These are phyloP conservation scores for Zapornia atra DNA, from an alignment of 2,113 vertebrate species.

Conservation along the genomic window DNA sequence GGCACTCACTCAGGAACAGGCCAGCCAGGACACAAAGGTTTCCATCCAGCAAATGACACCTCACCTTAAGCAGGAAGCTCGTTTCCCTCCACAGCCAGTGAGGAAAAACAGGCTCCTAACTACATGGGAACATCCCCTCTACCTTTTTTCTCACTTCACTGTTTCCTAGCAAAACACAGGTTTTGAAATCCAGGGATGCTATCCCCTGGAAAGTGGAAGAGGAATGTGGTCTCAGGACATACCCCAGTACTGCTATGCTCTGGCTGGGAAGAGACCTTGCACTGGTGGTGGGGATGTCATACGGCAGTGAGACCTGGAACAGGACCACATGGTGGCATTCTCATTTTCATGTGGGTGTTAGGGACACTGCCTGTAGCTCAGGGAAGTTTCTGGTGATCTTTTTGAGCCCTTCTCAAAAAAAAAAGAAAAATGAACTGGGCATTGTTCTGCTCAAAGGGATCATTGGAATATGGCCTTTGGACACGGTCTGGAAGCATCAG, in stretches of 20 bases:
- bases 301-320: neutral
- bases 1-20: neutral
- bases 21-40: constrained; percentile 1
- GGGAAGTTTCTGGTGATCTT: neutral
- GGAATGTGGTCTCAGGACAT: neutral
- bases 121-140: neutral
- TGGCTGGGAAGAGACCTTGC: neutral
- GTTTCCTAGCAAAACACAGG: neutral
- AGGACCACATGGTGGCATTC: neutral
- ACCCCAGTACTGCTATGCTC: neutral
- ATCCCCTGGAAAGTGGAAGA: neutral
- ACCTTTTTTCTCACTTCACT: neutral
- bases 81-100: constrained; percentile 35
- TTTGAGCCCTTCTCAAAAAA: neutral
- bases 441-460: neutral
- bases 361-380: neutral
- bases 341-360: neutral
- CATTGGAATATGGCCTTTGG: neutral
- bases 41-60: constrained; percentile 51
- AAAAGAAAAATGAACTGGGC: neutral
- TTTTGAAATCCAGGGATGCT: constrained; percentile 13
- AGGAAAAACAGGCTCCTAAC: constrained; percentile 34
- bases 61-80: constrained; percentile 52
- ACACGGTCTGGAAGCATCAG: neutral
- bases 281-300: neutral